Evolutionary conservation across 2,113 vertebrate genomes (phyloP).

Genomic region (Orthonyx spaldingii): DNA sequence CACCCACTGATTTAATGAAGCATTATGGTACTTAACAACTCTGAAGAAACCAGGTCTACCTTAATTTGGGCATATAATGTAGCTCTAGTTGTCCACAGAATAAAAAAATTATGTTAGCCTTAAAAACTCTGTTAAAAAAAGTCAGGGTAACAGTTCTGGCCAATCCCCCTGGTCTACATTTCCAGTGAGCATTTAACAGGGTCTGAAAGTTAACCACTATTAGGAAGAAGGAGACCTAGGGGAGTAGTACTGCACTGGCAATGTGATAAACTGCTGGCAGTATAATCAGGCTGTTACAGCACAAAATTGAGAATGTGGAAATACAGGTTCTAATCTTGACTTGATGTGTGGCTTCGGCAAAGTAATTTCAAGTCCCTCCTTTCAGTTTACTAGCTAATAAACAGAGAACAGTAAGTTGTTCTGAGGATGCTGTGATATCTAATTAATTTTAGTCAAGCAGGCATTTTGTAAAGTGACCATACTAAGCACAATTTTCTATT

Average conservation of each 20-base stretch:
- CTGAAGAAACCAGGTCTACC: neutral
- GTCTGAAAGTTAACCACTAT: slow-evolving; percentile 40
- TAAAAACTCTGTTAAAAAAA: neutral
- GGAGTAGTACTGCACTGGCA: neutral
- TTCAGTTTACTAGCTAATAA: slow-evolving; percentile 38
- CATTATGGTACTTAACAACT: neutral
- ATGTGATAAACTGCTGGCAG: slow-evolving; percentile 30
- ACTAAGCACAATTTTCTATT: slow-evolving; percentile 4
- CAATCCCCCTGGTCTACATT: neutral
- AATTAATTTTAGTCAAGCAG: slow-evolving; percentile 33
- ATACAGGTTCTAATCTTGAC: slow-evolving; percentile 23
- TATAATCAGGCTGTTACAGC: slow-evolving; percentile 32
- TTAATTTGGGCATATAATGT: neutral
- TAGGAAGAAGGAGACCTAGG: slow-evolving; percentile 18
- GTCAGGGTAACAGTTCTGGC: neutral
- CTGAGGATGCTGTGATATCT: neutral
- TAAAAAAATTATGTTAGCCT: neutral
- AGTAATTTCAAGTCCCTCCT: slow-evolving; percentile 27
- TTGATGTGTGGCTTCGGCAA: neutral
- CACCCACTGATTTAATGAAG: neutral
- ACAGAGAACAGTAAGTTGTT: slow-evolving; percentile 11
- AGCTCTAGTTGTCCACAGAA: neutral
- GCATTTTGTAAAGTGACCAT: neutral
- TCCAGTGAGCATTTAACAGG: neutral
- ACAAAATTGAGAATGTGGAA: slow-evolving; percentile 22